These are phyloP conservation scores for Lamprologus ornatipinnis DNA, from an alignment of 2,113 vertebrate species.

Conservation along the genomic window DNA sequence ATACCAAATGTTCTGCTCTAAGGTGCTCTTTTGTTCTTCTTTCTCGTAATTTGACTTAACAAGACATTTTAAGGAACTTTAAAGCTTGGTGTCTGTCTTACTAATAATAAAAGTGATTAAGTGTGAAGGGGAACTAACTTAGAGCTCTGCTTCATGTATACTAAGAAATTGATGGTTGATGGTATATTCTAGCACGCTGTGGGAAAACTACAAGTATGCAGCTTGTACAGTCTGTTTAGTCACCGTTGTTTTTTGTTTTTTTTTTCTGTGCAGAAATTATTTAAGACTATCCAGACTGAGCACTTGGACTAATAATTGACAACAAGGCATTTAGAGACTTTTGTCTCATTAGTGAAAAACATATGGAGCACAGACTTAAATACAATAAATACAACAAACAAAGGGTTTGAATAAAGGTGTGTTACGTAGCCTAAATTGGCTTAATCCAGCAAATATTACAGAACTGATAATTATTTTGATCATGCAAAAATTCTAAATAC, in stretches of 20 bases:
- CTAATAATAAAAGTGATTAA: neutral
- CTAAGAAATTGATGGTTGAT: neutral
- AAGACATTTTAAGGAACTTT: neutral
- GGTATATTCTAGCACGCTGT: neutral
- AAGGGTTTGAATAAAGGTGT: neutral
- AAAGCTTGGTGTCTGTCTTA: neutral
- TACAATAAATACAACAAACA: neutral
- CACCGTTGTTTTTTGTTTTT: neutral
- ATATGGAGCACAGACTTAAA: neutral
- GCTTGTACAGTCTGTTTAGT: neutral
- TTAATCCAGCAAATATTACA: neutral
- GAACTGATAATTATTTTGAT: neutral
- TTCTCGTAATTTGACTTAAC: neutral
- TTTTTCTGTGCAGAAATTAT: neutral
- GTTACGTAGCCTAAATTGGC: neutral
- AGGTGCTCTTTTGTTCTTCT: neutral
- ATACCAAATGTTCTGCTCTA: neutral
- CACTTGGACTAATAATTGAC: neutral
- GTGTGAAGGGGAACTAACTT: neutral
- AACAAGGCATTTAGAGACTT: neutral
- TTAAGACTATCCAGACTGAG: neutral
- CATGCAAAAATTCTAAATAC: neutral
- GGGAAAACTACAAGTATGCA: neutral
- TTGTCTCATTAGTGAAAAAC: neutral
- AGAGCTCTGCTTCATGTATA: neutral